Base-by-base conservation (phyloP, 2,113 vertebrate species). In the Stigmatopora argus region DNA sequence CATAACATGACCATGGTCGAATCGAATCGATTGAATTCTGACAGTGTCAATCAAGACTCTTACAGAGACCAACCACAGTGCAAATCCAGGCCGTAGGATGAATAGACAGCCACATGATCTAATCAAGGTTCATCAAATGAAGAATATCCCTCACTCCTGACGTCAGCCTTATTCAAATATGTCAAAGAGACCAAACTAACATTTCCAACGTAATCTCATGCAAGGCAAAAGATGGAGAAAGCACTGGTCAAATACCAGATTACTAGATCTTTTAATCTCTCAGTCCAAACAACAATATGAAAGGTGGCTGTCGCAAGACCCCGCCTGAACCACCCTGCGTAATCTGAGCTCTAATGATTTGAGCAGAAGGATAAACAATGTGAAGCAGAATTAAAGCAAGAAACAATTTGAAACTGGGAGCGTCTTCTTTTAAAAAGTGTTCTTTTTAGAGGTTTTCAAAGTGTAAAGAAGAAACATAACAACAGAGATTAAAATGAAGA, bases 201-300 rank as follows among this genome's bases (percentile, higher is more conserved):
- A 31, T 74, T 64, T 68, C 73, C 75, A 62, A 70, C 57, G 34
- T 85, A 86, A 86, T 85, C 77, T 66, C 65, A 70, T 56, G 47
- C 52, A 67, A 72, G 68, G 55, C 56, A 78, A 72, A 72, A 45
- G 49, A 82, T 67, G 65, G 59, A 81, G 69, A 69, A 75, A 74
- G 66, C 41, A 70, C 67, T 64, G 5, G 64, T 81, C 70, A 71
- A 74, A 80, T 60, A 77, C 57, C 77, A 83, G 87, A 89, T 89
- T 85, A 83, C 57, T 45, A 56, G 38, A 9, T 66, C 78, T 49
- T 67, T 60, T 86, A 86, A 87, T 89, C 84, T 82, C 70, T 48
- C 18, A 58, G 78, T 79, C 72, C 81, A 77, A 79, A 83, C 77
- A 76, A 73, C 69, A 67, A 73, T 74, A 78, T 49, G 63, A 87